Evolutionary conservation across 2,888 invertebrate species (phyloP).

Genomic region (Miltochrista miniata): DNA sequence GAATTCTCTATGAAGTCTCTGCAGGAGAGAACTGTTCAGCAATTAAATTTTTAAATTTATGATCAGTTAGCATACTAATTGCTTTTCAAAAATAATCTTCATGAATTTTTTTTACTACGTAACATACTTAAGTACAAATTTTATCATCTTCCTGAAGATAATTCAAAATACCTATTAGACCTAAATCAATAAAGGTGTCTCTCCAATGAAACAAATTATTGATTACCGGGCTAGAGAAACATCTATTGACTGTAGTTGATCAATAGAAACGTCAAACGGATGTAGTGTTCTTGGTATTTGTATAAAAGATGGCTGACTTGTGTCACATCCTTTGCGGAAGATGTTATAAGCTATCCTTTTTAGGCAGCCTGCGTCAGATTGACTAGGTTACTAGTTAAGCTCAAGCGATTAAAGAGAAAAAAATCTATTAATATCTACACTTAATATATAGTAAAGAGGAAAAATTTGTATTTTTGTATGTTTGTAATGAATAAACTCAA

Average conservation of each 20-base stretch:
- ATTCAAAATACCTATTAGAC: too few relatives aligned
- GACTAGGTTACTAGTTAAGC: constrained; percentile 24
- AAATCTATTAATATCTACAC: neutral
- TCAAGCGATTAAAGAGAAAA: constrained; percentile 5
- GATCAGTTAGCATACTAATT: too few relatives aligned
- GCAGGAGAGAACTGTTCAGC: too few relatives aligned
- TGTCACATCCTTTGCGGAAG: constrained; percentile 64
- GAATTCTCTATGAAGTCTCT: too few relatives aligned
- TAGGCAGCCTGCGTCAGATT: constrained; percentile 15
- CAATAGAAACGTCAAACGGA: constrained; percentile 58
- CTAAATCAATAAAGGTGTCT: neutral
- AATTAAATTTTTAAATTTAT: too few relatives aligned
- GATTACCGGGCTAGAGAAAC: constrained; percentile 23
- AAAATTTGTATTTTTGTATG: too few relatives aligned
- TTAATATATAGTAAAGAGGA: too few relatives aligned
- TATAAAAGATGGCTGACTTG: constrained; percentile 60
- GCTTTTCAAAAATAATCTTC: too few relatives aligned
- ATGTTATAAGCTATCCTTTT: constrained; percentile 28
- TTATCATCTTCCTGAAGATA: too few relatives aligned
- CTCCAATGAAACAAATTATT: constrained; percentile 13
- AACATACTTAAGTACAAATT: too few relatives aligned
- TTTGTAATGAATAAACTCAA: too few relatives aligned
- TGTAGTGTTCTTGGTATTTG: constrained; percentile 61
- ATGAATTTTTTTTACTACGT: too few relatives aligned
- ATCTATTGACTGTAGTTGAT: constrained; percentile 47